Evolutionary conservation across 2,797 vertebrate species (phyloP).

Genomic region (Gephyroberyx darwinii): DNA sequence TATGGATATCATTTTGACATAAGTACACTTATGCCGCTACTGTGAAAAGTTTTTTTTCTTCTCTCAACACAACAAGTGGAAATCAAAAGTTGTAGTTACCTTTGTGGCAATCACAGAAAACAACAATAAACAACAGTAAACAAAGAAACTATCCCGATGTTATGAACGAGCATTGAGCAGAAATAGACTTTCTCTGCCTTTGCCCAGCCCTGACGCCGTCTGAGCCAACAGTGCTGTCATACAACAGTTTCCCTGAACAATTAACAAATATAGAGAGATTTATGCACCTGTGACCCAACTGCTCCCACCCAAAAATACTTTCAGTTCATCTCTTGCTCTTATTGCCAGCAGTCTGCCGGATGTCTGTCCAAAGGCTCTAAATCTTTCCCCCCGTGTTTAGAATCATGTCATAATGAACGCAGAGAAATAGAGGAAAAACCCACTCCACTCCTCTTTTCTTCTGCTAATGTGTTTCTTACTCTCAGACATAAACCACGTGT

Average conservation of each 20-base stretch:
- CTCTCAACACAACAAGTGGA: neutral
- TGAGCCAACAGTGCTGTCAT: slow-evolving; percentile 44
- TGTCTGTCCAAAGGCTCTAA: slow-evolving; percentile 67
- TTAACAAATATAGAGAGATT: slow-evolving; percentile 67
- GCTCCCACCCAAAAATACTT: slow-evolving; percentile 62
- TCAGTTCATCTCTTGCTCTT: slow-evolving; percentile 58
- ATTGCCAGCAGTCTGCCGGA: slow-evolving; percentile 66
- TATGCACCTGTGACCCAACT: slow-evolving; percentile 52
- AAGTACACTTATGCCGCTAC: slow-evolving; percentile 23
- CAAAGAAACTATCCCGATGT: neutral
- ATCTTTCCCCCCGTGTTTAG: slow-evolving; percentile 72
- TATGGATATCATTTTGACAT: slow-evolving; percentile 50
- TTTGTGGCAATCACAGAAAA: neutral
- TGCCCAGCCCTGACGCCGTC: slow-evolving; percentile 11
- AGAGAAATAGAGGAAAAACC: slow-evolving; percentile 63
- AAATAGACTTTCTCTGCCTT: neutral
- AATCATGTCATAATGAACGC: slow-evolving; percentile 59
- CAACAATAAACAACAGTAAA: neutral
- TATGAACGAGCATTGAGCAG: neutral
- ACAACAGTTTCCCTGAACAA: slow-evolving; percentile 56
- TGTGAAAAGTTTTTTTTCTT: slow-evolving; percentile 3
- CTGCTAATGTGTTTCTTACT: slow-evolving; percentile 33
- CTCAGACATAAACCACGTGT: slow-evolving; percentile 40
- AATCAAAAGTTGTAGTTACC: slow-evolving; percentile 18
- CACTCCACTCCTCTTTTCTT: slow-evolving; percentile 59